These are phyloP conservation scores for Fratercula arctica DNA, from an alignment of 2,797 vertebrate genomes.

Conservation along the genomic window DNA sequence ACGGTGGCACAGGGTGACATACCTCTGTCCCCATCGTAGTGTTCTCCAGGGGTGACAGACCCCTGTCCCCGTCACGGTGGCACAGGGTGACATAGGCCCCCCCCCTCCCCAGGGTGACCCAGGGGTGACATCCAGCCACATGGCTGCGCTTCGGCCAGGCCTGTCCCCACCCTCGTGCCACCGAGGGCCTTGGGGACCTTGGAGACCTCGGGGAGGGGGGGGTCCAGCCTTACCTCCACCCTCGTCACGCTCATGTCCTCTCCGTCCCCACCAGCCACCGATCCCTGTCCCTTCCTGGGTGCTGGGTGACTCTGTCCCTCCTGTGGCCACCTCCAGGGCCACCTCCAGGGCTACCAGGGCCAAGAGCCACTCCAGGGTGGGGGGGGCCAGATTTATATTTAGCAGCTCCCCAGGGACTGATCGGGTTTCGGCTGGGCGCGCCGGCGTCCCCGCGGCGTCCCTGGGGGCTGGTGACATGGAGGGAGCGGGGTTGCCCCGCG, in stretches of 20 bases:
- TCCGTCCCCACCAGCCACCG: not conserved
- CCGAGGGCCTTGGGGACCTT: not conserved
- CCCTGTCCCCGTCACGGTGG: accelerated
- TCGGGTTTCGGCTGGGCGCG: not conserved
- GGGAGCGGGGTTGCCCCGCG: not conserved
- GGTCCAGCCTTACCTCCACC: not conserved
- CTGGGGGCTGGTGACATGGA: not conserved
- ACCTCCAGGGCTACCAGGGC: slow-evolving; percentile 8
- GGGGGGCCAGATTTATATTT: not conserved
- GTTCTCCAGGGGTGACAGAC: too few relatives aligned
- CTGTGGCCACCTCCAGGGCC: not conserved
- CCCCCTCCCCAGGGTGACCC: not conserved
- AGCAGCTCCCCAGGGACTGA: not conserved
- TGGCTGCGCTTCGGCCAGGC: accelerated
- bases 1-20: not conserved
- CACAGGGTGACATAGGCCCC: not conserved
- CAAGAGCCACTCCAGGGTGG: not conserved
- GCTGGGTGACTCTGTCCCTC: not conserved
- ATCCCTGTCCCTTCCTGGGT: not conserved
- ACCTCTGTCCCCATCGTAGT: not conserved
- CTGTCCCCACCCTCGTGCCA: not conserved
- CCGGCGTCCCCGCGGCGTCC: not conserved
- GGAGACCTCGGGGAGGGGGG: not conserved
- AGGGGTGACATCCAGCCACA: not conserved
- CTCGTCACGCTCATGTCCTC: not conserved